Evolutionary conservation across 2,113 vertebrate genomes (phyloP).

Genomic region (Crypturellus undulatus): DNA sequence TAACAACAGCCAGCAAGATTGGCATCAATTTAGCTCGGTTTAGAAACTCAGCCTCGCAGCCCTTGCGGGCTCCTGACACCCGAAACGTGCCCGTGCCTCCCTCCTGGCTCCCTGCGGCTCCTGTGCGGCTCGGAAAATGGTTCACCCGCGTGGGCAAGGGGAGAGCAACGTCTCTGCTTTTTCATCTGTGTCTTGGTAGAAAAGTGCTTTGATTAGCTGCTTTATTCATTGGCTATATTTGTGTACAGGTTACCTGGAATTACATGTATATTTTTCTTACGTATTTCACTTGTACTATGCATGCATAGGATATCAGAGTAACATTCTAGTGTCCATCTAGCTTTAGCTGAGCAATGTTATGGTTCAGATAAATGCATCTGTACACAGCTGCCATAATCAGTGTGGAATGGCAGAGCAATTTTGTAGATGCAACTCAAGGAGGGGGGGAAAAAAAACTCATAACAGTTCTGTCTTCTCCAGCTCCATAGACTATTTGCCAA

Average conservation of each 20-base stretch:
- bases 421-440: conserved; percentile 48
- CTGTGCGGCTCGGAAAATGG: neutral
- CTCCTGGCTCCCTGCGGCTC: neutral
- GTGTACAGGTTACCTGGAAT: neutral
- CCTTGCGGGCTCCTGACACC: conserved; percentile 74
- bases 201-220: neutral
- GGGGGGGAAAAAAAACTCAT: neutral
- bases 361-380: conserved; percentile 69
- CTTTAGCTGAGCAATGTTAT: conserved; percentile 53
- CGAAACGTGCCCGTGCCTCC: conserved; percentile 33
- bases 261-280: neutral
- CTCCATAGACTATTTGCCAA: conserved; percentile 60
- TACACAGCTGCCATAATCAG: conserved; percentile 73
- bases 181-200: neutral
- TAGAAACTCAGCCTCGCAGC: conserved; percentile 77
- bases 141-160: conserved; percentile 1
- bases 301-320: conserved; percentile 22
- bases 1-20: conserved; percentile 85
- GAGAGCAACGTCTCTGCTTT: neutral
- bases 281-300: neutral
- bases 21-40: conserved; percentile 86
- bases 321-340: conserved; percentile 39
- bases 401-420: conserved; percentile 73
- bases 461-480: conserved; percentile 36
- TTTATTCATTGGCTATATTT: neutral